Evolutionary conservation across 2,797 vertebrate species (phyloP).

Genomic region (Uromys caudimaculatus): DNA sequence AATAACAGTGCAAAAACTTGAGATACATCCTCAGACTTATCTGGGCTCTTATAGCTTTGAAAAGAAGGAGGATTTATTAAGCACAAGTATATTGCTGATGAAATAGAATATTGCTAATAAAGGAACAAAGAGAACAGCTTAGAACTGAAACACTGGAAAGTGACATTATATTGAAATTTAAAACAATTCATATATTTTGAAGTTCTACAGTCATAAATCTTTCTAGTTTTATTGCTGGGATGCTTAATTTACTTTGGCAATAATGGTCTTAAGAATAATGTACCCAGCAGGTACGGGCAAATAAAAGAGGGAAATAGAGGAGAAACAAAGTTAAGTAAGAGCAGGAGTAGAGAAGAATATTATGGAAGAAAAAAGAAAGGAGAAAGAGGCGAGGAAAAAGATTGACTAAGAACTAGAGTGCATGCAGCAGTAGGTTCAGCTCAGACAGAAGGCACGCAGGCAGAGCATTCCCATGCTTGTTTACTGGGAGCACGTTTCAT

Average conservation of each 20-base stretch:
- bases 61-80: constrained; percentile 54
- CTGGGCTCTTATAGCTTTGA: constrained; percentile 19
- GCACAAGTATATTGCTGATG: not conserved
- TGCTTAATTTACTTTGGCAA: constrained; percentile 15
- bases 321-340: not conserved
- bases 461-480: not conserved
- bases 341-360: not conserved
- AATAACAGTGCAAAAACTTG: not conserved
- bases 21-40: constrained; percentile 20
- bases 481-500: too few relatives aligned
- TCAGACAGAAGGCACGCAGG: not conserved
- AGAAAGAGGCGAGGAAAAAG: not conserved
- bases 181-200: constrained; percentile 9
- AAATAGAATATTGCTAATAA: not conserved
- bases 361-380: not conserved
- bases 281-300: not conserved
- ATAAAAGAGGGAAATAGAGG: not conserved
- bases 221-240: not conserved
- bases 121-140: constrained; percentile 24
- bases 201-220: constrained; percentile 18
- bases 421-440: not conserved
- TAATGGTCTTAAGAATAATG: not conserved
- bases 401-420: not conserved
- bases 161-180: constrained; percentile 29
- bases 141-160: not conserved